Evolutionary conservation across 2,888 invertebrate genomes (phyloP).

Genomic region (Labia minor): DNA sequence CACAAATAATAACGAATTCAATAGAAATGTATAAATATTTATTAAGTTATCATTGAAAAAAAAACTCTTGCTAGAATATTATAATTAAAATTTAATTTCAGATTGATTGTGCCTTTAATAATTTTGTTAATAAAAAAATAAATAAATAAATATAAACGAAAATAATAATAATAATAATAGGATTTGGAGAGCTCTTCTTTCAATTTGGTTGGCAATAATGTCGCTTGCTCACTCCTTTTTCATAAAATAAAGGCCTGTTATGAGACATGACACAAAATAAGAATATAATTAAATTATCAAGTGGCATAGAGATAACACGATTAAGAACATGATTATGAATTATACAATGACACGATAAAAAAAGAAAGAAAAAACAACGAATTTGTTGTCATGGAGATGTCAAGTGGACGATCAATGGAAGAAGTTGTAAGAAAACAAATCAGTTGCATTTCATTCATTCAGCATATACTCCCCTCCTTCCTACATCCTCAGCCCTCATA

Average conservation of each 20-base stretch:
- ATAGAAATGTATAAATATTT: too few species aligned
- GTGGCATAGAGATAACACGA: neutral
- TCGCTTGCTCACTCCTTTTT: neutral
- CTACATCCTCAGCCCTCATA: too few species aligned
- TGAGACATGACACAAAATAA: neutral
- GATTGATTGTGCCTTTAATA: slow-evolving; percentile 3
- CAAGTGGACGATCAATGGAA: too few species aligned
- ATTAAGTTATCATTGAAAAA: neutral
- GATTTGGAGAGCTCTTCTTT: neutral
- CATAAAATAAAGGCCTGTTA: neutral
- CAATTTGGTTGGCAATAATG: slow-evolving; percentile 13
- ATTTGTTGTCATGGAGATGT: too few species aligned
- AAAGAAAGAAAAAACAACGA: neutral
- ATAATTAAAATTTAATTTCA: neutral
- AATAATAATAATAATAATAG: neutral
- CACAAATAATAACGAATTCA: too few species aligned
- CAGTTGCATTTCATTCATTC: too few species aligned
- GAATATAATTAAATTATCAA: slow-evolving; percentile 13
- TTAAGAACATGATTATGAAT: neutral
- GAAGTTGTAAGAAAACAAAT: too few species aligned
- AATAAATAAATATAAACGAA: neutral
- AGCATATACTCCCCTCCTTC: too few species aligned
- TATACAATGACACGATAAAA: neutral
- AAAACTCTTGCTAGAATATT: neutral
- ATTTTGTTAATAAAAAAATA: neutral